Evolutionary conservation across 2,113 vertebrate genomes (phyloP).

Genomic region (Perognathus longimembris): DNA sequence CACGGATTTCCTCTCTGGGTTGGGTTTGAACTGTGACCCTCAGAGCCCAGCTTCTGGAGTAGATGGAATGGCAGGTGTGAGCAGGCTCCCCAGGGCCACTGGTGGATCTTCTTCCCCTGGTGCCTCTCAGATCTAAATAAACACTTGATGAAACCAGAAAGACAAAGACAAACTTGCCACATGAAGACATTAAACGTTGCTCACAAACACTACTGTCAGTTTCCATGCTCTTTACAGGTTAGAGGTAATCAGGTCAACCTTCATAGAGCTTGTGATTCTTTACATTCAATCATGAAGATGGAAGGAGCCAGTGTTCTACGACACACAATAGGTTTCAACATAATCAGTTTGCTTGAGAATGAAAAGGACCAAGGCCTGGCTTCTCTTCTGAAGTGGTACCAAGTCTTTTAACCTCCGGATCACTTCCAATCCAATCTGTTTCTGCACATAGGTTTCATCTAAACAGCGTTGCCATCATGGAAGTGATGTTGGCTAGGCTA

Average conservation of each 20-base stretch:
- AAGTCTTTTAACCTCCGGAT: not conserved
- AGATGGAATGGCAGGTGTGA: no score
- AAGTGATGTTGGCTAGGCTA: not conserved
- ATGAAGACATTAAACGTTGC: not conserved
- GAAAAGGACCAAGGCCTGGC: not conserved
- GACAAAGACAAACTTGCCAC: not conserved
- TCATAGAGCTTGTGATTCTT: not conserved
- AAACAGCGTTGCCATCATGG: not conserved
- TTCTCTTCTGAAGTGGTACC: not conserved
- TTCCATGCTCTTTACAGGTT: not conserved
- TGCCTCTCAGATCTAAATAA: not conserved
- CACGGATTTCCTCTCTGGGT: no score
- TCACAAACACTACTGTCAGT: not conserved
- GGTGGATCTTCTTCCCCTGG: not conserved
- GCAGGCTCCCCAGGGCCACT: not conserved
- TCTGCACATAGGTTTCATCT: conserved; percentile 12
- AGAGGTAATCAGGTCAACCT: not conserved
- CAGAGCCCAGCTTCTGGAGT: no score
- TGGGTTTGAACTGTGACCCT: no score
- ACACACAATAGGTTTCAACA: not conserved
- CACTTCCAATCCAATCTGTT: conserved; percentile 1
- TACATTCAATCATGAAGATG: not conserved
- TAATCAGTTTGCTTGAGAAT: not conserved
- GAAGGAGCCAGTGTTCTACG: not conserved
- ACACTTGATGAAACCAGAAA: not conserved